Conservation (phyloP, 2,888 invertebrate genomes). For the Sesamia inferens region DNA sequence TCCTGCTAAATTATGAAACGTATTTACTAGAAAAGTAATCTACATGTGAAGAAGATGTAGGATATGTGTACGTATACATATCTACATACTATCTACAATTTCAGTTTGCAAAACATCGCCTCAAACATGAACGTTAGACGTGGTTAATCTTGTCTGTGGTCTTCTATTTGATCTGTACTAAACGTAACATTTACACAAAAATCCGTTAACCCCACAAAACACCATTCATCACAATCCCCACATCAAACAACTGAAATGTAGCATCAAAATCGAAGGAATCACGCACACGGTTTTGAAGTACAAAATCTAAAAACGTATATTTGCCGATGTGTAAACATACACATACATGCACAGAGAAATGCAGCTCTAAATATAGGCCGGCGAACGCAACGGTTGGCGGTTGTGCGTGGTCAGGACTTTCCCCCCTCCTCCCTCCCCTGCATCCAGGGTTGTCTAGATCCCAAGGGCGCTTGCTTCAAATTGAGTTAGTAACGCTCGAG, state of each 20-base stretch:
- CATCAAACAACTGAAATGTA: conserved; percentile 49
- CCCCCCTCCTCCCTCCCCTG: conserved; percentile 67
- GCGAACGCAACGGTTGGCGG: conserved; percentile 73
- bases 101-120: not conserved
- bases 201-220: conserved; percentile 3
- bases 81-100: not conserved
- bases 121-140: not conserved
- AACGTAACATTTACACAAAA: conserved; percentile 20
- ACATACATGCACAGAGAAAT: conserved; percentile 72
- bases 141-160: not conserved
- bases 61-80: not conserved
- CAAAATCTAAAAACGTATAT: conserved; percentile 58
- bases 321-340: conserved; percentile 65
- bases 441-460: conserved; percentile 73
- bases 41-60: not conserved
- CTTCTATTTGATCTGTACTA: not conserved
- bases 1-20: conserved; percentile 27
- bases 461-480: conserved; percentile 70
- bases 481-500: conserved; percentile 61
- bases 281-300: conserved; percentile 54
- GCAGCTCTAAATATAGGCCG: conserved; percentile 87
- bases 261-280: conserved; percentile 50
- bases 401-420: conserved; percentile 88
- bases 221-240: conserved; percentile 20
- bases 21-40: not conserved